Conservation (phyloP, 2,888 invertebrate genomes). For the Nomada lathburiana region DNA sequence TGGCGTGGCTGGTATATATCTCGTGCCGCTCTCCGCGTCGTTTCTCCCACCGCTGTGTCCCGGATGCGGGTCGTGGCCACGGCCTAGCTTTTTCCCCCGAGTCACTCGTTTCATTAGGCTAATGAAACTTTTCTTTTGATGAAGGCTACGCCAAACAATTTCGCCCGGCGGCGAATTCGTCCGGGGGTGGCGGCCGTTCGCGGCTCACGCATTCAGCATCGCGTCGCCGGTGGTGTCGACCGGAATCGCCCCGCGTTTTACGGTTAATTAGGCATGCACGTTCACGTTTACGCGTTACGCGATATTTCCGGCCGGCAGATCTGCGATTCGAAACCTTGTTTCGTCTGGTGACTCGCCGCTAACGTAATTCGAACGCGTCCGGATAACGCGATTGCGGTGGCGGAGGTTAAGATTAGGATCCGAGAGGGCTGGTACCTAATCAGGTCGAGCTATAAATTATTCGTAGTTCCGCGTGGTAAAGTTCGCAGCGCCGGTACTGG, state of each 20-base stretch:
- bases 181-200: conserved; percentile 5
- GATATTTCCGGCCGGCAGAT: background rate
- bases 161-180: conserved; percentile 38
- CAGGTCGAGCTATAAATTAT: too few species aligned
- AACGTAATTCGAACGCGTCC: background rate
- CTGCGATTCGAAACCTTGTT: background rate
- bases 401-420: background rate
- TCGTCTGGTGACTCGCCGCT: background rate
- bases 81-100: conserved; percentile 68
- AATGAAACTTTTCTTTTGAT: conserved; percentile 77
- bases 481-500: background rate
- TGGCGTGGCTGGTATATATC: conserved; percentile 53
- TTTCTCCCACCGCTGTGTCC: conserved; percentile 34
- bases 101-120: conserved; percentile 79
- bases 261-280: conserved; percentile 37
- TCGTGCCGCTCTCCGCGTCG: conserved; percentile 35
- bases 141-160: conserved; percentile 66
- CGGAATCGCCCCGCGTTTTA: conserved; percentile 41
- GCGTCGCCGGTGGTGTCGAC: conserved; percentile 47
- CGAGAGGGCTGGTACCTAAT: too few species aligned
- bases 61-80: conserved; percentile 60
- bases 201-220: conserved; percentile 47
- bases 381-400: background rate
- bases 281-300: conserved; percentile 13
- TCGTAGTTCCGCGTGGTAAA: background rate